Conservation (phyloP, 2,888 invertebrate species). For the Neuroscelio doddi region DNA sequence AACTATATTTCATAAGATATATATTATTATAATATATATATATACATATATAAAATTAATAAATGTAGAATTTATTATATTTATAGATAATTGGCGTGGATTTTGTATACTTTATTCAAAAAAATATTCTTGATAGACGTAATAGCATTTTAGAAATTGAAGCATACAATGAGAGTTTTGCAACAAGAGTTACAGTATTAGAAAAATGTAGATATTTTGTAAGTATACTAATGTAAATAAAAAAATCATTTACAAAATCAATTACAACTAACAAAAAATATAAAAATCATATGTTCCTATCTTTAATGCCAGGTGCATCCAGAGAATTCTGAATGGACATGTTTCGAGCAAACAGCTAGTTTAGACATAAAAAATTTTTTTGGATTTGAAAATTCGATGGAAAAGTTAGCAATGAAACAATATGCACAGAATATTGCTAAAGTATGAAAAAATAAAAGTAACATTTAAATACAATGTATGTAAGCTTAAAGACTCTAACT, state of each 20-base stretch:
- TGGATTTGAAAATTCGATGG: conserved; percentile 94
- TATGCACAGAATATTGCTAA: conserved; percentile 89
- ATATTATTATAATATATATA: too few relatives aligned
- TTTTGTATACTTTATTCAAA: conserved; percentile 91
- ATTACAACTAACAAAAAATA: too few relatives aligned
- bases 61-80: conserved; percentile 18
- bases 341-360: conserved; percentile 94
- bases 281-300: conserved; percentile 5
- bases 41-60: too few relatives aligned
- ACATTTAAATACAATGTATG: background rate
- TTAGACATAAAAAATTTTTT: conserved; percentile 96
- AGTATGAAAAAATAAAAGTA: conserved; percentile 63
- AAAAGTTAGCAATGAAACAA: conserved; percentile 96
- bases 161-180: conserved; percentile 93
- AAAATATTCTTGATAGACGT: conserved; percentile 87
- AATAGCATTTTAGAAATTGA: conserved; percentile 88
- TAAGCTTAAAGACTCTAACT: too few relatives aligned
- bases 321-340: conserved; percentile 95
- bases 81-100: conserved; percentile 92
- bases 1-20: too few relatives aligned
- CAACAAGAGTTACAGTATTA: conserved; percentile 85
- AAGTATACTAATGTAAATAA: conserved; percentile 70
- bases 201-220: conserved; percentile 93
- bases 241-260: too few relatives aligned
- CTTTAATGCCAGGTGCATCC: conserved; percentile 83